phyloP scores from a whole-genome alignment of 2,797 vertebrate species.

The Prunella strophiata region DNA sequence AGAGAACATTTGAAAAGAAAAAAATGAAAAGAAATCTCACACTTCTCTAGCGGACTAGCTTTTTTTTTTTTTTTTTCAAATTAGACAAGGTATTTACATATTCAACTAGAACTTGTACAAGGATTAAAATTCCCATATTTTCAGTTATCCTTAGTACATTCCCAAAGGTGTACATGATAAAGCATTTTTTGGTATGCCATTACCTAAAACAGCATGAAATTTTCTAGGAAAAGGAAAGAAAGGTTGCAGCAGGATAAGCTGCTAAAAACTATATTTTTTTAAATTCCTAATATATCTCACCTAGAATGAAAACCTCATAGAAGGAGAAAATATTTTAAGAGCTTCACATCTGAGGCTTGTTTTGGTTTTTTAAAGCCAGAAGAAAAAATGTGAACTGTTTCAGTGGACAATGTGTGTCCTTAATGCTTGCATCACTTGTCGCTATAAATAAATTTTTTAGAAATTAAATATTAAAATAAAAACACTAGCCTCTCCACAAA shows the following conservation, averaged over 20 bases:
- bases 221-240: not conserved
- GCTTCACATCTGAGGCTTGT: not conserved
- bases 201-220: not conserved
- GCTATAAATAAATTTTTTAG: not conserved
- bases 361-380: not conserved
- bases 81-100: not conserved
- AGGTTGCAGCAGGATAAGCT: not conserved
- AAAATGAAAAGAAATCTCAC: not conserved
- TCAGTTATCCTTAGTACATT: not conserved
- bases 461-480: not conserved
- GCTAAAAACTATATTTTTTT: not conserved
- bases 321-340: not conserved
- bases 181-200: not conserved
- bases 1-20: not conserved
- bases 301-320: not conserved
- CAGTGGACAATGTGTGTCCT: not conserved
- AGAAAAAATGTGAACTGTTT: conserved; percentile 26
- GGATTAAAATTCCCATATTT: not conserved
- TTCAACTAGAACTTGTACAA: not conserved
- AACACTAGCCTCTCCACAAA: not conserved
- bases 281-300: not conserved
- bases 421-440: not conserved
- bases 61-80: not conserved
- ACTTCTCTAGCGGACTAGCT: not conserved
- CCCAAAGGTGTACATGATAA: not conserved